phyloP scores from a whole-genome alignment of 2,888 invertebrate genomes.

The Dryocosmus kuriphilus region DNA sequence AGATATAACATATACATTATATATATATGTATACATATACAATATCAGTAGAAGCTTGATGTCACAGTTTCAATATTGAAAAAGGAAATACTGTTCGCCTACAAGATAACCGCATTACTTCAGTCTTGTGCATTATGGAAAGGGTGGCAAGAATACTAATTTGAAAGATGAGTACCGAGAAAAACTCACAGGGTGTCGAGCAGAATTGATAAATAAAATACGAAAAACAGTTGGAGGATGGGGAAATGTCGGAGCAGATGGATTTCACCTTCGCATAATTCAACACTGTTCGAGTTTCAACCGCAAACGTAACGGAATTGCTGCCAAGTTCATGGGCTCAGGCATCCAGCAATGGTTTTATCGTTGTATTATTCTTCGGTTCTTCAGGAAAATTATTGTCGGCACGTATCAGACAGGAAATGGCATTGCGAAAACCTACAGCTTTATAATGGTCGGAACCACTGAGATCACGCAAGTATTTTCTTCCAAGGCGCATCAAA shows the following conservation, averaged over 20 bases:
- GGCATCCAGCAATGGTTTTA: slow-evolving; percentile 11
- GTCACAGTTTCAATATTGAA: slow-evolving; percentile 67
- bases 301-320: slow-evolving; percentile 37
- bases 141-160: slow-evolving; percentile 62
- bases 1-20: slow-evolving; percentile 30
- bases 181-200: slow-evolving; percentile 46
- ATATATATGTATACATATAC: slow-evolving; percentile 25
- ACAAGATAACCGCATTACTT: slow-evolving; percentile 71
- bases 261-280: slow-evolving; percentile 25
- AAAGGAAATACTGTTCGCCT: slow-evolving; percentile 70
- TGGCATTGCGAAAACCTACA: background rate
- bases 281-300: slow-evolving; percentile 14
- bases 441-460: background rate
- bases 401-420: slow-evolving; percentile 18
- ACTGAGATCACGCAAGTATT: background rate
- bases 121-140: slow-evolving; percentile 34
- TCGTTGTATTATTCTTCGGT: slow-evolving; percentile 22
- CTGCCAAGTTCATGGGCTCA: slow-evolving; percentile 14
- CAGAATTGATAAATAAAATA: slow-evolving; percentile 64
- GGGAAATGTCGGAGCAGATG: slow-evolving; percentile 29
- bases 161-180: slow-evolving; percentile 53
- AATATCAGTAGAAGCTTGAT: slow-evolving; percentile 43
- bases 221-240: slow-evolving; percentile 42
- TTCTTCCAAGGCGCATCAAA: background rate
- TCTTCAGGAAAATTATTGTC: slow-evolving; percentile 8